Evolutionary conservation across 1,140 invertebrate species (phyloP), one percentile per base, ranked within the genome.

Genomic region (Linepithema humile): DNA sequence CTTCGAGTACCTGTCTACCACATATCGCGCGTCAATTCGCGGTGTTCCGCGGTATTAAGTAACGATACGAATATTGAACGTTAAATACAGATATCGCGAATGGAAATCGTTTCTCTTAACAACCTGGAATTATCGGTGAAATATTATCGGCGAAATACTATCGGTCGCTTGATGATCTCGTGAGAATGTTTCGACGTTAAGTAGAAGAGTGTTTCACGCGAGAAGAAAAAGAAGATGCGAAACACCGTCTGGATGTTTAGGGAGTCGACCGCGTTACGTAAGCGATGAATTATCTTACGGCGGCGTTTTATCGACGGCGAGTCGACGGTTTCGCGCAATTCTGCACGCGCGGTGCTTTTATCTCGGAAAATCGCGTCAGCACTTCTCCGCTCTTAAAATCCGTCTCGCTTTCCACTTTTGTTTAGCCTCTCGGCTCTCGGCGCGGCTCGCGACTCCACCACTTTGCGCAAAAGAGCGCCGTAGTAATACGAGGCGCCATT

Each of bases 311-410:
- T 69, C 72, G 35, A 20, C 23, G 35, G 29, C 23, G 40, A 23
- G 65, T 57, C 77, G 64, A 83, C 59, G 72, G 86, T 88, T 84
- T 83, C 73, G 62, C 67, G 70, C 78, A 85, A 87, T 86, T 85
- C 73, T 35, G 53, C 82, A 50, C 50, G 57, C 53, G 35, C 80
- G 65, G 15, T 12, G n/a, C 23, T 40, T 74, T 50, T 35, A 29
- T 60, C 55, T 35, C 10, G 85, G 72, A 72, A 83, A 72, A 59
- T 83, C 60, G 50, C 26, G 59, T 12, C 53, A 20, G 26, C 10
- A 32, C 35, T 53, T 67, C 55, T 45, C 38, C 55, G 17, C 50
- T 38, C 64, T 69, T 55, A 69, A 80, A 80, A 80, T 80, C 62
- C 75, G 75, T 55, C 48, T 57, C 72, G 40, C 86, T 87, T 87